Percentiles rank a stretch among this genome's conserved stretches.
Conservation (phyloP, 2,888 invertebrate genomes). For the Orgyia antiqua region DNA sequence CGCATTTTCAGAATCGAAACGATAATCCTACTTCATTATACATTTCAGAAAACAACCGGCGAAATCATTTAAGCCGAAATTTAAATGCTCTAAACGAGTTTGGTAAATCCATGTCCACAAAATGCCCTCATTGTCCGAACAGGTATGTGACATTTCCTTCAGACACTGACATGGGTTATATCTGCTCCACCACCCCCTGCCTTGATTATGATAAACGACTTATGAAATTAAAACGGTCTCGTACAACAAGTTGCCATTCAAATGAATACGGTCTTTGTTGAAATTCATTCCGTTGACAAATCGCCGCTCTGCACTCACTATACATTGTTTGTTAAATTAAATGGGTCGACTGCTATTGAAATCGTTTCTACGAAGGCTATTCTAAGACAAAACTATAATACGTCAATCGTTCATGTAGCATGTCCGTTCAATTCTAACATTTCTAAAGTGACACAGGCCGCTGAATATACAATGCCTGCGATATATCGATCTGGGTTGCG, state of each 20-base stretch:
- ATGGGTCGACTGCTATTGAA: conserved; percentile 62
- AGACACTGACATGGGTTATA: conserved; percentile 74
- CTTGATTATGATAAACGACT: conserved; percentile 78
- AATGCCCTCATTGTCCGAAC: conserved; percentile 56
- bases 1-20: conserved; percentile 17
- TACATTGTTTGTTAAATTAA: conserved; percentile 70
- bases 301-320: conserved; percentile 62
- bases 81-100: conserved; percentile 27
- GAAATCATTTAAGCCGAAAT: conserved; percentile 27
- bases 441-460: conserved; percentile 34
- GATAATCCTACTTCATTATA: conserved; percentile 14
- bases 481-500: conserved; percentile 45
- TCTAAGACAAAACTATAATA: conserved; percentile 63
- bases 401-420: conserved; percentile 60
- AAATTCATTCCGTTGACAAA: conserved; percentile 76
- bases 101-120: conserved; percentile 43
- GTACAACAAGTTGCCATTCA: conserved; percentile 75
- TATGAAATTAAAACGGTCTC: conserved; percentile 76
- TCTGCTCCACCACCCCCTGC: conserved; percentile 31
- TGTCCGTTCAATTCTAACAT: conserved; percentile 45
- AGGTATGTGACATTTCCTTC: conserved; percentile 70
- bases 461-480: conserved; percentile 62
- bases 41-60: conserved; percentile 17
- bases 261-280: conserved; percentile 72
- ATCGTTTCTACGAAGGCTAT: conserved; percentile 64